These are phyloP conservation scores for Amblyopsis hoosieri DNA, from an alignment of 2,797 vertebrate species.

Conservation along the genomic window DNA sequence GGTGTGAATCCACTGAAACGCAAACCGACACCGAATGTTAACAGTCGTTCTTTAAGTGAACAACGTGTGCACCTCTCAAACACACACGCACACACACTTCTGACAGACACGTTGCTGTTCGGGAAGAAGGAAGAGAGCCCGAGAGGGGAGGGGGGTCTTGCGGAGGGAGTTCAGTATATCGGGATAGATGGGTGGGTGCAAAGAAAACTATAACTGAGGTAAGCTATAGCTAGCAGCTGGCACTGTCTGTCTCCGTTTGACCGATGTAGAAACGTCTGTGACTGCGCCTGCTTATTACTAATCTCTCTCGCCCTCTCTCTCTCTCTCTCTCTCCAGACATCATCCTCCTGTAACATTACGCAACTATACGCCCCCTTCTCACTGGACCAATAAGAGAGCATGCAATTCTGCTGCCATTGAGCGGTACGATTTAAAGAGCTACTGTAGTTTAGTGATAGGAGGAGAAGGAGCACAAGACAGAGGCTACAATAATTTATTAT, in stretches of 20 bases:
- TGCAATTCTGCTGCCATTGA: slow-evolving; percentile 3
- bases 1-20: slow-evolving; percentile 49
- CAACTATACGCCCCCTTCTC: slow-evolving; percentile 24
- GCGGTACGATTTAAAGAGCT: slow-evolving; percentile 60
- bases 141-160: slow-evolving; percentile 12
- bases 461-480: too few species aligned
- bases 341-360: slow-evolving; percentile 41
- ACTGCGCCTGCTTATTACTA: slow-evolving; percentile 57
- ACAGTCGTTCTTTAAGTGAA: slow-evolving; percentile 36
- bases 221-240: slow-evolving; percentile 67
- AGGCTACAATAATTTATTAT: too few species aligned
- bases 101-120: slow-evolving; percentile 16
- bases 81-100: slow-evolving; percentile 22
- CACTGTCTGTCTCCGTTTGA: slow-evolving; percentile 38
- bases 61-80: slow-evolving; percentile 12
- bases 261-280: slow-evolving; percentile 47
- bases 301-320: slow-evolving; percentile 10
- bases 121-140: slow-evolving; percentile 23
- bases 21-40: slow-evolving; percentile 63
- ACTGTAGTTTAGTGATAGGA: not conserved
- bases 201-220: slow-evolving; percentile 19
- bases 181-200: slow-evolving; percentile 33
- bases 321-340: slow-evolving; percentile 48
- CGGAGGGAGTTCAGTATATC: slow-evolving; percentile 35
- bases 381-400: slow-evolving; percentile 55